Percentiles rank a stretch among this genome's conserved stretches.
Conservation (phyloP, 2,113 vertebrate genomes). For the Larimichthys crocea region DNA sequence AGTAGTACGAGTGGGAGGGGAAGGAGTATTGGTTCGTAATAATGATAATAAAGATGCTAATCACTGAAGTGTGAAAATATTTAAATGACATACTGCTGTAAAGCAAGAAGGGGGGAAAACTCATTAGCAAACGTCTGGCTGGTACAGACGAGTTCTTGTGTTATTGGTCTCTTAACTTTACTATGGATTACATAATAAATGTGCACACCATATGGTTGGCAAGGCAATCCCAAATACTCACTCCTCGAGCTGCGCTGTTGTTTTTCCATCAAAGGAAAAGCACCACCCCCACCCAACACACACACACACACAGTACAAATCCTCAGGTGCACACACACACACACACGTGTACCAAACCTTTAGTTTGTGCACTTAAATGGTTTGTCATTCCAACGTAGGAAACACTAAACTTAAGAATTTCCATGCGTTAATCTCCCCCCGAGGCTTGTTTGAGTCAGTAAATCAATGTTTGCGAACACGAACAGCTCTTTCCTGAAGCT, state of each 20-base stretch:
- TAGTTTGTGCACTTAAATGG: slow-evolving; percentile 7
- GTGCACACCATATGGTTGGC: slow-evolving; percentile 76
- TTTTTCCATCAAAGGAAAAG: slow-evolving; percentile 67
- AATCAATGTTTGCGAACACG: slow-evolving; percentile 1
- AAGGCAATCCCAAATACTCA: slow-evolving; percentile 45
- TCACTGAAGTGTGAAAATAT: background rate
- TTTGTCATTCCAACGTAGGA: background rate
- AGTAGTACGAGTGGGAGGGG: background rate
- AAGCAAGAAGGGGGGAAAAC: slow-evolving; percentile 26
- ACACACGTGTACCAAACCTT: slow-evolving; percentile 10
- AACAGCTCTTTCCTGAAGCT: background rate
- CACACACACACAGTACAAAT: slow-evolving; percentile 14
- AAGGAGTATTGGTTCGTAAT: slow-evolving; percentile 7
- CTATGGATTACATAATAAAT: slow-evolving; percentile 78
- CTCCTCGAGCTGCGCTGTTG: slow-evolving; percentile 55
- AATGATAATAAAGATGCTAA: background rate
- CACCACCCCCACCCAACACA: slow-evolving; percentile 12
- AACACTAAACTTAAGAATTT: slow-evolving; percentile 28
- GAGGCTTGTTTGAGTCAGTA: background rate
- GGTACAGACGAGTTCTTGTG: slow-evolving; percentile 27
- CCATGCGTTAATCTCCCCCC: slow-evolving; percentile 21
- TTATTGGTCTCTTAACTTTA: slow-evolving; percentile 68
- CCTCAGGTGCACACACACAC: slow-evolving; percentile 48
- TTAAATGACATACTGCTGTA: slow-evolving; percentile 29
- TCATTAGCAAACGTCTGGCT: slow-evolving; percentile 58